Conservation (phyloP, 2,797 vertebrate genomes). For the Tapirus indicus region DNA sequence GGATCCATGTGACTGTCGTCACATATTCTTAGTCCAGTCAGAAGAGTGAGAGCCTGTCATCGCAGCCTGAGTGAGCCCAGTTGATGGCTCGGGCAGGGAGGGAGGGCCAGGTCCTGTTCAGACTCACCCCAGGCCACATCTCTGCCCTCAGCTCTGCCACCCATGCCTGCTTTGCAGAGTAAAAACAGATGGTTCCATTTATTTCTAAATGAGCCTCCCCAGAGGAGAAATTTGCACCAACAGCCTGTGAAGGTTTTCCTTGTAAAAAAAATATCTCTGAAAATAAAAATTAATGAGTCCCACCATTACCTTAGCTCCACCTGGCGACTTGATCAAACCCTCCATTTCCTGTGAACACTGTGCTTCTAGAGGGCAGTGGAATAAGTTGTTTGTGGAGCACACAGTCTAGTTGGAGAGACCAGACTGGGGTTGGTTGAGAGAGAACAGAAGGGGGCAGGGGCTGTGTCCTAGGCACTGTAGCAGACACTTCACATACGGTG, state of each 20-base stretch:
- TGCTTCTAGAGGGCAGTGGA: neutral
- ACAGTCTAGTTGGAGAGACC: neutral
- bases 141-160: neutral
- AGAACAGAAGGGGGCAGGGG: fast-evolving
- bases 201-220: neutral
- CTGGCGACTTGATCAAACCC: neutral
- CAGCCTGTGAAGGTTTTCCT: neutral
- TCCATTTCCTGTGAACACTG: neutral
- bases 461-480: neutral
- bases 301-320: neutral
- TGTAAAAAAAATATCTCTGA: neutral
- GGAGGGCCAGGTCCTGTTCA: neutral
- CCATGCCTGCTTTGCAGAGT: neutral
- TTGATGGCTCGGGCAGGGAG: neutral
- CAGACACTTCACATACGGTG: fast-evolving
- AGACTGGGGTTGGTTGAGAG: neutral
- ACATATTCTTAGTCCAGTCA: neutral
- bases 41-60: neutral
- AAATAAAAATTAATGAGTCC: neutral
- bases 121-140: neutral
- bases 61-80: neutral
- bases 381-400: neutral
- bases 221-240: neutral
- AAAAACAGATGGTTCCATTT: slow-evolving; percentile 5
- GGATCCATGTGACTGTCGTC: fast-evolving